These are phyloP conservation scores for Lottia gigantea DNA, from an alignment of 2,888 invertebrate species.

Conservation along the genomic window DNA sequence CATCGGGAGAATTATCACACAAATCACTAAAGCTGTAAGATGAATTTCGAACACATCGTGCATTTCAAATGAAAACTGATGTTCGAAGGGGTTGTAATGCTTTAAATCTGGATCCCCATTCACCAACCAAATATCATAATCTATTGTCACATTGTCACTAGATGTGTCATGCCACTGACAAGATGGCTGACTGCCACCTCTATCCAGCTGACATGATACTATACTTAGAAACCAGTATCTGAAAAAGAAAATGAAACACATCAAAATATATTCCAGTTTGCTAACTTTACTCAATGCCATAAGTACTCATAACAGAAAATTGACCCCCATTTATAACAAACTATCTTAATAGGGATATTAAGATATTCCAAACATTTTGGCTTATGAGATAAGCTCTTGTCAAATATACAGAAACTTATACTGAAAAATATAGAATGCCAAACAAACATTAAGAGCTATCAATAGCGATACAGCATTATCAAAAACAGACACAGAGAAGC, in stretches of 20 bases:
- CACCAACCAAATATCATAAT: slow-evolving; percentile 94
- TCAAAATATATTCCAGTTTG: not conserved
- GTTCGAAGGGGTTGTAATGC: slow-evolving; percentile 81
- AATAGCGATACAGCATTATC: too few species aligned
- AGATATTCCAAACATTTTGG: too few species aligned
- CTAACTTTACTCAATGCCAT: too few species aligned
- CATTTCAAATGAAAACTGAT: slow-evolving; percentile 93
- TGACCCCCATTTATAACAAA: too few species aligned
- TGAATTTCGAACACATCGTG: slow-evolving; percentile 91
- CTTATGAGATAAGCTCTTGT: too few species aligned
- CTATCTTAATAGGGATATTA: too few species aligned
- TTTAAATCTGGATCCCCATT: slow-evolving; percentile 94
- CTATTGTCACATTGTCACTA: slow-evolving; percentile 68
- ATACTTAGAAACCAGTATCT: slow-evolving; percentile 97
- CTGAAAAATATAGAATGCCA: too few species aligned
- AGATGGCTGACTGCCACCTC: slow-evolving; percentile 22
- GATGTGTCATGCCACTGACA: slow-evolving; percentile 54
- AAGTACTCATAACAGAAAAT: too few species aligned
- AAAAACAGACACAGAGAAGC: too few species aligned
- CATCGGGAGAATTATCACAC: slow-evolving; percentile 86
- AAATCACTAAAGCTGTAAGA: slow-evolving; percentile 85
- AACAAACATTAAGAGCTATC: too few species aligned
- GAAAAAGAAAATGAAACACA: slow-evolving; percentile 37
- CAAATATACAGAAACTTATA: too few species aligned
- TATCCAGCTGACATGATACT: slow-evolving; percentile 85